Evolutionary conservation across 2,797 vertebrate genomes (phyloP).

Genomic region (Artibeus lituratus): DNA sequence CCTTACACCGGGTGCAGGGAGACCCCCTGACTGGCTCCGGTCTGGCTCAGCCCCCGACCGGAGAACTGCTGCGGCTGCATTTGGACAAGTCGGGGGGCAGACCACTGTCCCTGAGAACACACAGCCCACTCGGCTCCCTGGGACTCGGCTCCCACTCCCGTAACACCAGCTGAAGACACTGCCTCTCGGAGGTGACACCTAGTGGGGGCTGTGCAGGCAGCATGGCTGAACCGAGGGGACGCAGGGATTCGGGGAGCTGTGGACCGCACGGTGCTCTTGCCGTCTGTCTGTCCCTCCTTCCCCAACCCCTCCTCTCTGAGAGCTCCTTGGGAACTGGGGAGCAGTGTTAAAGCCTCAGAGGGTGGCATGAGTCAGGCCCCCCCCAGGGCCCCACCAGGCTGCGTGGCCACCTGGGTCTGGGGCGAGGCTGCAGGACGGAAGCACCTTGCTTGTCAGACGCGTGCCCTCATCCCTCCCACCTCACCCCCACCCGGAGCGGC

Average conservation of each 20-base stretch:
- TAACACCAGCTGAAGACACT: neutral
- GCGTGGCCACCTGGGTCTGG: neutral
- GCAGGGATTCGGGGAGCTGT: accelerated
- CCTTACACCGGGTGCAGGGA: neutral
- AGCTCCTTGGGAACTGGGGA: neutral
- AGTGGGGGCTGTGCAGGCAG: accelerated
- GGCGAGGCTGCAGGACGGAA: neutral
- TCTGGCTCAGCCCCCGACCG: neutral
- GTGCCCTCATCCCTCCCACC: neutral
- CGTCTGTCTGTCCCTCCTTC: accelerated
- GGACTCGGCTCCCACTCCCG: neutral
- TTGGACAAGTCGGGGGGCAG: neutral
- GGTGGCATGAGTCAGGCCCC: neutral
- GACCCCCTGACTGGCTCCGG: neutral
- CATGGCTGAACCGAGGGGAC: accelerated
- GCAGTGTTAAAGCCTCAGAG: neutral
- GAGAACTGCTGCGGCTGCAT: accelerated
- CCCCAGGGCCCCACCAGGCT: neutral
- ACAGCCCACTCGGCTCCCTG: too few relatives aligned
- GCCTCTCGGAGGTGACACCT: accelerated
- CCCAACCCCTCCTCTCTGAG: neutral
- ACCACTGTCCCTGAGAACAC: neutral
- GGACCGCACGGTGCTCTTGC: neutral
- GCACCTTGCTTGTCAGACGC: neutral
- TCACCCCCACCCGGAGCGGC: neutral